Evolutionary conservation across 2,888 invertebrate species (phyloP), one percentile per base, ranked within the genome.

Genomic region (Ochlodes sylvanus): DNA sequence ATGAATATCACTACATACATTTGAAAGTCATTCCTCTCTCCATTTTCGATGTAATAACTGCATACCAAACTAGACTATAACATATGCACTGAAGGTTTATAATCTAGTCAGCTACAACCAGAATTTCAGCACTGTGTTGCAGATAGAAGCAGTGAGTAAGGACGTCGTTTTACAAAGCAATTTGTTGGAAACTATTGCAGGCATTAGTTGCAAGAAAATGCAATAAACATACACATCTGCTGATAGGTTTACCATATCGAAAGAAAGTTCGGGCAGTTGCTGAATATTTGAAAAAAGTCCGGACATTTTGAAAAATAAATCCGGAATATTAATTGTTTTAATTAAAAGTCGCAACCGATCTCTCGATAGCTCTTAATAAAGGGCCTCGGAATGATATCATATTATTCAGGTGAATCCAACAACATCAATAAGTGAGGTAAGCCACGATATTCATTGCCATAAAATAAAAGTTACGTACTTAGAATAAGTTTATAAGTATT

Each of bases 131-230:
- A 68, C 27, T 68, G 19, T 66, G 54, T 66, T 21, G 17, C 10
- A 69, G 32, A 52, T 50, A 56, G 69, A 73, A 66, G 79, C 76
- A 75, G 78, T 84, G 81, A 81, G 80, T 82, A 74, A 80, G 75
- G 71, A 64, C 68, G 75, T 73, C 75, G 73, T 75, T 76, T 77
- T 79, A 76, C 76, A 72, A 71, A 70, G 75, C 75, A 76, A 78
- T 80, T 79, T 80, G 75, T 79, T 76, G 73, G 74, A 70, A 79
- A 75, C 70, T 74, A 77, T 74, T 73, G 76, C 71, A 71, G 69
- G 65, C 70, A 64, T 73, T 75, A 71, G 71, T 71, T 72, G 47
- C 64, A 62, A 62, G 34, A 47, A 38, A 72, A 72, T 70, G 75
- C 73, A 72, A 72, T 75, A 76, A 74, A 72, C 72, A 74, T 73